Base-by-base conservation (phyloP, 2,113 vertebrate genomes). In the Camelus dromedarius region DNA sequence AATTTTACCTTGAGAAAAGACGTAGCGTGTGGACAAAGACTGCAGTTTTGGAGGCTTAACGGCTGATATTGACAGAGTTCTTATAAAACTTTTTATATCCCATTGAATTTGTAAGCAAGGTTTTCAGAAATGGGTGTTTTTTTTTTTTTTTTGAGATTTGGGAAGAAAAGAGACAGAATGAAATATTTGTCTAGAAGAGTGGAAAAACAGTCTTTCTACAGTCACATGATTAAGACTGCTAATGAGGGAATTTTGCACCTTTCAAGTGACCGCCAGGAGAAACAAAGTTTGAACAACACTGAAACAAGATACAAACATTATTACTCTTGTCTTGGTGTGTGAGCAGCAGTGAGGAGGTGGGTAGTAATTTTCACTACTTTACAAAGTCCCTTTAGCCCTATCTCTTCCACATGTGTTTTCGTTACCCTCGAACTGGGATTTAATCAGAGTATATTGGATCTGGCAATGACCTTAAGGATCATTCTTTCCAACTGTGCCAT, bases 361-460 rank as follows among this genome's bases (percentile, higher is more conserved):
- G 7, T 42, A 35, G 66, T n/a, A 28, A 22, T 64, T 80, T 30
- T 81, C 48, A 91, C 46, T 54, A 3, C 38, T 93, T 60, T 69
- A 42, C 38, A 76, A 52, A 89, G 20, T 62, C 73, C 30, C 67
- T 50, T 54, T 35, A 73, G 66, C 24, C 48, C 32, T 54, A 1
- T 72, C 18, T n/a, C 22, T 20, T 64, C 60, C 38, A 48, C n/a
- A 11, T 54, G 19, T 58, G 32, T 48, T 94, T 91, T 42, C 60
- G n/a, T 88, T 76, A 69, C 28, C 35, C 10, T 70, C 28, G 35
- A n/a, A 48, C 28, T 72, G 81, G 58, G 26, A 91, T 93, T 95
- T 84, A 66, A 77, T 92, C 60, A 66, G 80, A 48, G 70, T 58
- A 52, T 58, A 81, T 94, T 79, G 70, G 76, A 76, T 80, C 52